Percentiles rank a stretch among this genome's conserved stretches.
phyloP scores from a whole-genome alignment of 1,140 invertebrate genomes.

The Hermetia illucens region DNA sequence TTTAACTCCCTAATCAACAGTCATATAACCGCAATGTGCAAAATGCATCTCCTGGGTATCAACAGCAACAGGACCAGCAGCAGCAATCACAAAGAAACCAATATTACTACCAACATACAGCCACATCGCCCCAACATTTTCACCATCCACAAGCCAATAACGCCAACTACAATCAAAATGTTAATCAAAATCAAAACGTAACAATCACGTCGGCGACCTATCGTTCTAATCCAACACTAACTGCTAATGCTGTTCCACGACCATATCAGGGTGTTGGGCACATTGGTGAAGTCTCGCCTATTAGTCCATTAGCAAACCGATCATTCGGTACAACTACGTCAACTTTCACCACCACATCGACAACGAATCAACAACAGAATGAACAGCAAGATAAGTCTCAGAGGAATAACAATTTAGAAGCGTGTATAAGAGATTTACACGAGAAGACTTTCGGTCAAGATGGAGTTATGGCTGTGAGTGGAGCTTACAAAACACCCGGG shows the following conservation, averaged over 20 bases:
- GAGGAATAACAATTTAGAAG: constrained; percentile 19
- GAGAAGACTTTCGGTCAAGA: constrained; percentile 29
- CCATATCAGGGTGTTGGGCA: constrained; percentile 22
- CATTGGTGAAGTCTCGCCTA: constrained; percentile 1
- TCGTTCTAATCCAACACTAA: constrained; percentile 29
- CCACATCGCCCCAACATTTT: constrained; percentile 17
- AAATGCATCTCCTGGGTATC: constrained; percentile 23
- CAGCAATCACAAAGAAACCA: constrained; percentile 22
- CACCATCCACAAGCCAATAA: constrained; percentile 24
- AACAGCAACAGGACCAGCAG: constrained; percentile 9
- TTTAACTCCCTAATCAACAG: constrained; percentile 7
- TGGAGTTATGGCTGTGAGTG: constrained; percentile 24
- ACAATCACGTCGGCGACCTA: constrained; percentile 17
- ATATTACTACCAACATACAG: constrained; percentile 15
- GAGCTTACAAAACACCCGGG: constrained; percentile 13
- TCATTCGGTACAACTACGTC: constrained; percentile 17
- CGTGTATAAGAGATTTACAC: constrained; percentile 27
- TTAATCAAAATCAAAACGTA: constrained; percentile 15
- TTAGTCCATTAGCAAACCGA: constrained; percentile 17
- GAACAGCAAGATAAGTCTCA: neutral
- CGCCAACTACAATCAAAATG: too few species aligned
- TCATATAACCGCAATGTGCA: constrained; percentile 23
- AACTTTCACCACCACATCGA: constrained; percentile 11
- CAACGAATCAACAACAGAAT: constrained; percentile 7
- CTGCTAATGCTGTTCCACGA: constrained; percentile 28